A percentile compares a stretch with the other conserved stretches of the same genome.
phyloP scores from a whole-genome alignment of 1,140 invertebrate species.

The Mizuhopecten yessoensis region DNA sequence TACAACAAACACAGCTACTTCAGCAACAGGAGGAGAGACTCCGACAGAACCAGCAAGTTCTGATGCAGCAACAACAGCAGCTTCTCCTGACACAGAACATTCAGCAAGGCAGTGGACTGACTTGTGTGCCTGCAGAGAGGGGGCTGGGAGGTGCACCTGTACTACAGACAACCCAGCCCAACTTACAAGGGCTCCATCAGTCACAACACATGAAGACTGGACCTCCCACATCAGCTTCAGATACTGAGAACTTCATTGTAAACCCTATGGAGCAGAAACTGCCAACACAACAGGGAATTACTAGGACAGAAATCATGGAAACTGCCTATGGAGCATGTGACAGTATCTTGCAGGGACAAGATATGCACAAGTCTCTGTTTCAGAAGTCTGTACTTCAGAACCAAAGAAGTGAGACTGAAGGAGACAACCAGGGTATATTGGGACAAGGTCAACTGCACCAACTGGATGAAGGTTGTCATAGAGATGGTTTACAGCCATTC shows the following conservation, averaged over 20 bases:
- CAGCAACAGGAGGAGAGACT: not conserved
- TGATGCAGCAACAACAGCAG: not conserved
- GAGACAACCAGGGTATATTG: not conserved
- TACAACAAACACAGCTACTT: conserved; percentile 9
- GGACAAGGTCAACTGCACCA: not conserved
- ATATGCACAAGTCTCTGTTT: not conserved
- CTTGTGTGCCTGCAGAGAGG: not conserved
- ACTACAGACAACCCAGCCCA: not conserved
- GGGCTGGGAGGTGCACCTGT: not conserved
- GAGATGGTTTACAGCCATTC: not conserved
- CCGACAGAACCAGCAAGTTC: not conserved
- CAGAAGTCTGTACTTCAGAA: not conserved
- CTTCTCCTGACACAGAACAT: not conserved
- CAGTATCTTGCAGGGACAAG: not conserved
- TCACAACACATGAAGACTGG: not conserved
- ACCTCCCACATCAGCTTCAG: not conserved
- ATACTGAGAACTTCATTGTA: not conserved
- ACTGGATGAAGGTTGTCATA: not conserved
- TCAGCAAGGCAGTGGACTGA: not conserved
- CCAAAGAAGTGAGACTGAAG: not conserved
- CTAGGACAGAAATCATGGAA: not conserved
- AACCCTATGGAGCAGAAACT: not conserved
- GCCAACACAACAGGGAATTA: not conserved
- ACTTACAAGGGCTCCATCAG: not conserved
- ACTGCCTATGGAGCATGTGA: not conserved